phyloP scores from a whole-genome alignment of 2,797 vertebrate genomes.

The Sus cebifrons region DNA sequence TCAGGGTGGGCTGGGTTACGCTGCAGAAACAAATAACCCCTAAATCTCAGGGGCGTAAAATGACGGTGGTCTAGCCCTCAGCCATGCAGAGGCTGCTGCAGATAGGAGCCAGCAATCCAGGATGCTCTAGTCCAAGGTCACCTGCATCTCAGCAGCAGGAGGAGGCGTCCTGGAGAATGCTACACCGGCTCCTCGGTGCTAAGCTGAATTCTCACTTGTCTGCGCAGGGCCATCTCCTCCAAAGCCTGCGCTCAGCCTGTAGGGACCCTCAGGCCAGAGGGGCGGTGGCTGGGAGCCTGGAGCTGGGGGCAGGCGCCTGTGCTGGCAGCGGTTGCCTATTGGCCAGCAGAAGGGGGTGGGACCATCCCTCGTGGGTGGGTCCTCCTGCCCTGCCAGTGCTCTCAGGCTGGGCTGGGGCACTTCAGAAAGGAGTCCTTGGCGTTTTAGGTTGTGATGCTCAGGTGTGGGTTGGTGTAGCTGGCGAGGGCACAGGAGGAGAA shows the following conservation, averaged over 20 bases:
- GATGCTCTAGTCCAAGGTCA: neutral
- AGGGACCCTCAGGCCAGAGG: neutral
- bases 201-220: neutral
- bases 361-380: neutral
- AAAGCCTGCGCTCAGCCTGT: neutral
- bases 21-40: neutral
- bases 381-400: neutral
- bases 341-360: neutral
- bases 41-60: neutral
- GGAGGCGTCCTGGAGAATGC: rapidly evolving
- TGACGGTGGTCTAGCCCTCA: rapidly evolving
- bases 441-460: neutral
- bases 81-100: neutral
- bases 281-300: neutral
- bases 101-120: rapidly evolving
- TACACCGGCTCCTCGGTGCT: neutral
- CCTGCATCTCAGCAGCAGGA: neutral
- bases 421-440: neutral
- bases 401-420: neutral
- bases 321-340: neutral
- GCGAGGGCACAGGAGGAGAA: neutral
- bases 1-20: neutral
- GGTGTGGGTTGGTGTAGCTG: neutral
- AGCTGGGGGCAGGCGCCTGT: neutral
- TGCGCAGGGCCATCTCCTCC: neutral